Conservation (phyloP, 2,888 invertebrate genomes). For the Metopia argyrocephala region DNA sequence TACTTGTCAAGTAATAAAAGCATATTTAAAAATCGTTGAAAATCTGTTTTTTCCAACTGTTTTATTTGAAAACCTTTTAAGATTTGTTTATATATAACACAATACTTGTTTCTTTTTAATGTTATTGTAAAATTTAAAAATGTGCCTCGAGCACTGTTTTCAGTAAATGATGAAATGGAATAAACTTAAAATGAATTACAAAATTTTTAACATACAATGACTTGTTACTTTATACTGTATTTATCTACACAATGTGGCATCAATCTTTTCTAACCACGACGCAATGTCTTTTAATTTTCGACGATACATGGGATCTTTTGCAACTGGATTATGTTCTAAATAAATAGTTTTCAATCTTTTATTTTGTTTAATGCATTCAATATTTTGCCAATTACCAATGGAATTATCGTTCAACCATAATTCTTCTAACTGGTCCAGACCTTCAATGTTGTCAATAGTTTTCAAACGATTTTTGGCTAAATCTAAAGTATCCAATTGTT, state of each 20-base stretch:
- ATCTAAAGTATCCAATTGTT: slow-evolving; percentile 90
- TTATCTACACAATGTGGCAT: slow-evolving; percentile 90
- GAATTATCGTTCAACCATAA: slow-evolving; percentile 97
- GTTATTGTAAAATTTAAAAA: no score
- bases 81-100: no score
- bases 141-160: no score
- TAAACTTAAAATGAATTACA: background rate
- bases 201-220: background rate
- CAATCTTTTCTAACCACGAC: slow-evolving; percentile 92
- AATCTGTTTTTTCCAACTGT: no score
- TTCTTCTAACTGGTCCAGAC: slow-evolving; percentile 90
- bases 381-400: slow-evolving; percentile 89
- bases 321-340: slow-evolving; percentile 94
- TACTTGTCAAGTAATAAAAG: no score
- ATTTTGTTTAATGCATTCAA: slow-evolving; percentile 86
- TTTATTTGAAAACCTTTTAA: background rate
- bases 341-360: slow-evolving; percentile 90
- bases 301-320: slow-evolving; percentile 90
- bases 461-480: slow-evolving; percentile 92
- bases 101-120: no score
- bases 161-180: no score
- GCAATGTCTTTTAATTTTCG: slow-evolving; percentile 92
- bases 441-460: slow-evolving; percentile 86
- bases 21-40: no score
- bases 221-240: background rate